Percentiles rank a stretch among this genome's conserved stretches.
Conservation (phyloP, 2,797 vertebrate genomes). For the Poeciliopsis presidionis region DNA sequence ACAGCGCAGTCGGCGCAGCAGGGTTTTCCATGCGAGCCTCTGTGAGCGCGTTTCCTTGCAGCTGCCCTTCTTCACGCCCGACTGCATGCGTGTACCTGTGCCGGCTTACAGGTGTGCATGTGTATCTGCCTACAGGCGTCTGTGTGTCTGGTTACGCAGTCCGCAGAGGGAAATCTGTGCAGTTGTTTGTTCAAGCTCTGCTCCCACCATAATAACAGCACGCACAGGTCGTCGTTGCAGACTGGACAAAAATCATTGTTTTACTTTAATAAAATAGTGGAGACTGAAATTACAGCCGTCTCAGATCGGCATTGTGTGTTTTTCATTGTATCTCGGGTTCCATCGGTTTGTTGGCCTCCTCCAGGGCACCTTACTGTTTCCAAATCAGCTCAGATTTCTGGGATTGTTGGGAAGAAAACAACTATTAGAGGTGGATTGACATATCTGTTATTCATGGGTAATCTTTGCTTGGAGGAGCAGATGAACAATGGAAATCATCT, state of each 20-base stretch:
- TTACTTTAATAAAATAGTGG: conserved; percentile 15
- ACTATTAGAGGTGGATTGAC: conserved; percentile 4
- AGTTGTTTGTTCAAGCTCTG: conserved; percentile 18
- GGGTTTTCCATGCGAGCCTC: conserved; percentile 44
- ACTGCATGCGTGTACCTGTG: conserved; percentile 4
- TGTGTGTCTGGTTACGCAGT: conserved; percentile 31
- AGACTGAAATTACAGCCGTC: conserved; percentile 28
- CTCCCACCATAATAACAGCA: conserved; percentile 2
- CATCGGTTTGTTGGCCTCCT: conserved; percentile 26
- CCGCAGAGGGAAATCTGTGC: conserved; percentile 23
- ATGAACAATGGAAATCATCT: neutral
- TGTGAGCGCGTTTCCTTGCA: conserved; percentile 3
- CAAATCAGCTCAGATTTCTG: conserved; percentile 37
- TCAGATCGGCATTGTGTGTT: conserved; percentile 43
- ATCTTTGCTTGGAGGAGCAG: neutral
- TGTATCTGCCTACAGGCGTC: conserved; percentile 13
- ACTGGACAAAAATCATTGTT: conserved; percentile 16
- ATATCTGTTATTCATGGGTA: neutral
- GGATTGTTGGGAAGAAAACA: conserved; percentile 25
- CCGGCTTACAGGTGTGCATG: conserved; percentile 37
- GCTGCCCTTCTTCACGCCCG: conserved; percentile 10
- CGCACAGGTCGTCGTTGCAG: conserved; percentile 6
- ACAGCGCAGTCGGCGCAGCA: conserved; percentile 12
- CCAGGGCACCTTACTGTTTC: conserved; percentile 41
- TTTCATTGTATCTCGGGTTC: conserved; percentile 52